Evolutionary conservation across 2,113 vertebrate species (phyloP).

Genomic region (Lynx canadensis): DNA sequence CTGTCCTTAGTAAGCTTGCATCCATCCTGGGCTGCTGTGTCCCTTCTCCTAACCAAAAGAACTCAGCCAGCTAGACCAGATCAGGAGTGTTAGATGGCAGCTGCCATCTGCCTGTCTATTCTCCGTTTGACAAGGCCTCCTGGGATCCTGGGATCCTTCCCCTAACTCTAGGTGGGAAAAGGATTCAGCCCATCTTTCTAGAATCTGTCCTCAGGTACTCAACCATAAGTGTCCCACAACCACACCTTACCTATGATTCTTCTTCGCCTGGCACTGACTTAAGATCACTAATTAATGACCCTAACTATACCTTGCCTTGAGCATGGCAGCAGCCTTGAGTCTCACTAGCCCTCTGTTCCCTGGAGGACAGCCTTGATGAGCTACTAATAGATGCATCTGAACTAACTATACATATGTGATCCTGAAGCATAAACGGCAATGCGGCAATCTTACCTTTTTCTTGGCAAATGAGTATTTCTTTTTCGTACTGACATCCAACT

Average conservation of each 20-base stretch:
- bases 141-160: not conserved
- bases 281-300: not conserved
- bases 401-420: not conserved
- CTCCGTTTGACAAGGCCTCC: not conserved
- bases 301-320: not conserved
- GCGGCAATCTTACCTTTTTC: slow-evolving; percentile 87
- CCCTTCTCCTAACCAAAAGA: not conserved
- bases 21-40: not conserved
- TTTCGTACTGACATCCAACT: slow-evolving; percentile 83
- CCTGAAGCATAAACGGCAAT: not conserved
- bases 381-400: not conserved
- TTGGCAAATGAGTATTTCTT: slow-evolving; percentile 88
- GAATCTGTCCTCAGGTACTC: not conserved
- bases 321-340: not conserved
- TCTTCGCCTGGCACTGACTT: not conserved
- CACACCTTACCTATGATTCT: not conserved
- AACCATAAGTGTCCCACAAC: not conserved
- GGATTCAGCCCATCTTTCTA: not conserved
- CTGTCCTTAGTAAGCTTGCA: not conserved
- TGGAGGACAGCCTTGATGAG: not conserved
- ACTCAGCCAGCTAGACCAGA: not conserved
- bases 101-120: not conserved
- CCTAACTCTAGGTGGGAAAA: not conserved
- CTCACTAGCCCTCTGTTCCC: not conserved
- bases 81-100: not conserved